Conservation (phyloP, 2,888 invertebrate species). For the Heliconius sara region DNA sequence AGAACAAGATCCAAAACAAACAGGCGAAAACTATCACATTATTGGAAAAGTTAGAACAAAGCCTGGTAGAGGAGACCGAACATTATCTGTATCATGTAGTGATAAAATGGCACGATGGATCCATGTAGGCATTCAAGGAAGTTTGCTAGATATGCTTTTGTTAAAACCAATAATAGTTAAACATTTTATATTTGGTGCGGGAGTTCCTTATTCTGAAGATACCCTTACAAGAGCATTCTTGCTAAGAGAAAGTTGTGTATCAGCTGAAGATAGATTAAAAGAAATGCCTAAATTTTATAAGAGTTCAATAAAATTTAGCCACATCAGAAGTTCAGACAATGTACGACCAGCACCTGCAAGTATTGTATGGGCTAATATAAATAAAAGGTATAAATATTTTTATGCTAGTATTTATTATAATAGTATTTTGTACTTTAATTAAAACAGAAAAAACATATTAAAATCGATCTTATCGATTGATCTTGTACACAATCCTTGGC, state of each 20-base stretch:
- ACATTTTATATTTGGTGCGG: conserved; percentile 88
- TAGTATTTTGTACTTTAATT: background rate
- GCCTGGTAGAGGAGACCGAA: conserved; percentile 95
- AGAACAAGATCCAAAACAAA: conserved; percentile 83
- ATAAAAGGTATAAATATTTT: conserved; percentile 59
- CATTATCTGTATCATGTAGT: conserved; percentile 95
- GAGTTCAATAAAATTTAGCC: conserved; percentile 58
- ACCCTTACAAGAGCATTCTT: conserved; percentile 84
- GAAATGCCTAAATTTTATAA: conserved; percentile 61
- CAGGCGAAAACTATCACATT: conserved; percentile 86
- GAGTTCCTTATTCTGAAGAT: conserved; percentile 85
- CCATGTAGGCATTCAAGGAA: conserved; percentile 92
- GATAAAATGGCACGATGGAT: conserved; percentile 97
- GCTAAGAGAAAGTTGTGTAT: conserved; percentile 57
- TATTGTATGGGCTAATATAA: conserved; percentile 67
- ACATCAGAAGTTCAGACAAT: conserved; percentile 55
- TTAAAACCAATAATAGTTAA: conserved; percentile 87
- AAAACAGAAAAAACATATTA: background rate
- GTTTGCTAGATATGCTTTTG: conserved; percentile 88
- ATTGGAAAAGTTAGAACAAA: conserved; percentile 91
- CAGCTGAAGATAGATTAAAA: conserved; percentile 44
- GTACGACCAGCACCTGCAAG: conserved; percentile 66
- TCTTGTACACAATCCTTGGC: too few relatives aligned
- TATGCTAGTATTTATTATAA: background rate
- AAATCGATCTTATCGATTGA: background rate